A percentile compares a stretch with the other conserved stretches of the same genome.
phyloP scores from a whole-genome alignment of 2,888 invertebrate species.

The Nephrotoma flavescens region DNA sequence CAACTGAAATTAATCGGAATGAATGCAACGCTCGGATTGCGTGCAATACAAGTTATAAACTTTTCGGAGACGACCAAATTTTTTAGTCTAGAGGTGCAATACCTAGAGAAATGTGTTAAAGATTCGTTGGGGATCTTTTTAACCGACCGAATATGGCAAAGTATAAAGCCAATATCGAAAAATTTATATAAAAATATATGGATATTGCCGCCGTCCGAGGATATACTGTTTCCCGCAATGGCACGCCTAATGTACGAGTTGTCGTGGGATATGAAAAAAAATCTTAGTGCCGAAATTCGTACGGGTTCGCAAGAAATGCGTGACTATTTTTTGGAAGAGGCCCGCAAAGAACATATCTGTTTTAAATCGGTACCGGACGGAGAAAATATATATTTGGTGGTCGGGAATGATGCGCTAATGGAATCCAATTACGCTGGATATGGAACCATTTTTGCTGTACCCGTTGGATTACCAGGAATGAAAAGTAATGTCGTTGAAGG shows the following conservation, averaged over 20 bases:
- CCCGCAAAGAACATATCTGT: slow-evolving; percentile 27
- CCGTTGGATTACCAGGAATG: slow-evolving; percentile 22
- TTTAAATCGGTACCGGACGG: slow-evolving; percentile 29
- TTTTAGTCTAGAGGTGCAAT: slow-evolving; percentile 28
- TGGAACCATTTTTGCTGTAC: slow-evolving; percentile 27
- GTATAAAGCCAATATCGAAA: slow-evolving; percentile 21
- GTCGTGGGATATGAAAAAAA: slow-evolving; percentile 28
- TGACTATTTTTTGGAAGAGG: slow-evolving; percentile 29
- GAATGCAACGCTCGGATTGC: slow-evolving; percentile 12
- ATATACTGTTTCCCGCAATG: slow-evolving; percentile 24
- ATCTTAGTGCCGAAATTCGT: slow-evolving; percentile 29
- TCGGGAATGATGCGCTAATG: slow-evolving; percentile 25
- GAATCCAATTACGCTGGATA: slow-evolving; percentile 24
- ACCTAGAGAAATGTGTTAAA: slow-evolving; percentile 26
- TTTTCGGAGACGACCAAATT: slow-evolving; percentile 22
- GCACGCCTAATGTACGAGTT: slow-evolving; percentile 29
- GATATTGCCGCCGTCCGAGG: slow-evolving; percentile 25
- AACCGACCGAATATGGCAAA: slow-evolving; percentile 7
- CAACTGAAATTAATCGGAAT: background rate
- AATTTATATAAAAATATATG: slow-evolving; percentile 30
- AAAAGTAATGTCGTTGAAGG: slow-evolving; percentile 21
- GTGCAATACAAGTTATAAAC: slow-evolving; percentile 23
- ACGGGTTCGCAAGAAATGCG: slow-evolving; percentile 25
- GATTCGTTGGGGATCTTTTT: slow-evolving; percentile 22
- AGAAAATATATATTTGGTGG: slow-evolving; percentile 26